Percentiles rank a stretch among this genome's conserved stretches.
phyloP scores from a whole-genome alignment of 1,140 invertebrate genomes.

The Carcinoscorpius rotundicauda region DNA sequence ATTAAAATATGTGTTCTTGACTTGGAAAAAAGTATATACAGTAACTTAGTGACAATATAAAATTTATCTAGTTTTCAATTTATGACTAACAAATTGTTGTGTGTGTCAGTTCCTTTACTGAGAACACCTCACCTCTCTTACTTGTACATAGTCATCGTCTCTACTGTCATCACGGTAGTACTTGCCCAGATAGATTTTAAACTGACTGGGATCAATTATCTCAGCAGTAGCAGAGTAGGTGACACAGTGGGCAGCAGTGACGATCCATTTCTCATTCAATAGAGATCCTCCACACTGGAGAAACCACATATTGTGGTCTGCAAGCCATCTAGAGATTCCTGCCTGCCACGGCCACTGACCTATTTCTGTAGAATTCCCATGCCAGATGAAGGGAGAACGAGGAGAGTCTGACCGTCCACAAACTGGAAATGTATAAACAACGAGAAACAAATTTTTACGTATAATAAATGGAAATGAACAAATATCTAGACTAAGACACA shows the following conservation, averaged over 20 bases:
- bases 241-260: slow-evolving; percentile 25
- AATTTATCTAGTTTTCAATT: too few relatives aligned
- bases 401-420: slow-evolving; percentile 18
- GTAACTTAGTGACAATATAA: too few relatives aligned
- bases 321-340: slow-evolving; percentile 10
- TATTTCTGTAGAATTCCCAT: slow-evolving; percentile 17
- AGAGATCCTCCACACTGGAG: slow-evolving; percentile 22
- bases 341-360: slow-evolving; percentile 24
- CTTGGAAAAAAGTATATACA: too few relatives aligned
- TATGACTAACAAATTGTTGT: too few relatives aligned
- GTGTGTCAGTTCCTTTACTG: too few relatives aligned
- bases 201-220: slow-evolving; percentile 15
- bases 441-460: too few relatives aligned
- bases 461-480: background rate
- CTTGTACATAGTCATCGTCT: slow-evolving; percentile 20
- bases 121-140: slow-evolving; percentile 12
- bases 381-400: slow-evolving; percentile 19
- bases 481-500: background rate
- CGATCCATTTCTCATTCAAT: slow-evolving; percentile 22
- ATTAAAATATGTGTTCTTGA: too few relatives aligned
- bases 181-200: slow-evolving; percentile 22
- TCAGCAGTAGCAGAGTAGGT: slow-evolving; percentile 12
- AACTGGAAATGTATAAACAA: slow-evolving; percentile 8
- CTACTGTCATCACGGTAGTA: slow-evolving; percentile 16
- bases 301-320: slow-evolving; percentile 15